Conservation (phyloP, 2,888 invertebrate species). For the Chrysolina haemoptera region DNA sequence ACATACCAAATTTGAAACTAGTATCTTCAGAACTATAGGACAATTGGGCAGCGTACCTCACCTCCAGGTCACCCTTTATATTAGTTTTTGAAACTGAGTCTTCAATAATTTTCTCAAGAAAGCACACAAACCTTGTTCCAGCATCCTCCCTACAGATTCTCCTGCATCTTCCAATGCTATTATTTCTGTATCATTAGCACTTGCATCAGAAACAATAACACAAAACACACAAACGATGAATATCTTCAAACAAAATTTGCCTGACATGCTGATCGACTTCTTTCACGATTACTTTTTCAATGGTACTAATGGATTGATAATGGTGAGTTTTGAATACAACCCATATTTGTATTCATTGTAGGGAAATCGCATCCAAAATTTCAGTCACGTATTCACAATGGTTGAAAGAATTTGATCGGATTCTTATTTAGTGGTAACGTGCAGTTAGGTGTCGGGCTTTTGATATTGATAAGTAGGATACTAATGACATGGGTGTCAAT, state of each 20-base stretch:
- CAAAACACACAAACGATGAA: conserved; percentile 30
- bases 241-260: not conserved
- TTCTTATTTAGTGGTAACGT: conserved; percentile 33
- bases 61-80: not conserved
- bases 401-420: conserved; percentile 35
- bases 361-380: conserved; percentile 35
- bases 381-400: conserved; percentile 42
- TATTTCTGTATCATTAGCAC: not conserved
- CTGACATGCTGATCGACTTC: conserved; percentile 12
- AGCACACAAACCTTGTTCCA: conserved; percentile 49
- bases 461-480: conserved; percentile 26
- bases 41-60: too few relatives aligned
- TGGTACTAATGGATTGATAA: conserved; percentile 16
- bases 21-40: too few relatives aligned
- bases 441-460: conserved; percentile 32
- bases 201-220: conserved; percentile 32
- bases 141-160: conserved; percentile 48
- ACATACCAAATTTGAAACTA: too few relatives aligned
- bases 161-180: conserved; percentile 14
- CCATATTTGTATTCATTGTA: conserved; percentile 42
- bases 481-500: conserved; percentile 25
- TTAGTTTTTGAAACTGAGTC: too few relatives aligned
- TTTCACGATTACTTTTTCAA: not conserved
- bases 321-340: conserved; percentile 4
- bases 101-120: not conserved